Conservation (phyloP, 2,797 vertebrate species). For the Pangasius macronema region DNA sequence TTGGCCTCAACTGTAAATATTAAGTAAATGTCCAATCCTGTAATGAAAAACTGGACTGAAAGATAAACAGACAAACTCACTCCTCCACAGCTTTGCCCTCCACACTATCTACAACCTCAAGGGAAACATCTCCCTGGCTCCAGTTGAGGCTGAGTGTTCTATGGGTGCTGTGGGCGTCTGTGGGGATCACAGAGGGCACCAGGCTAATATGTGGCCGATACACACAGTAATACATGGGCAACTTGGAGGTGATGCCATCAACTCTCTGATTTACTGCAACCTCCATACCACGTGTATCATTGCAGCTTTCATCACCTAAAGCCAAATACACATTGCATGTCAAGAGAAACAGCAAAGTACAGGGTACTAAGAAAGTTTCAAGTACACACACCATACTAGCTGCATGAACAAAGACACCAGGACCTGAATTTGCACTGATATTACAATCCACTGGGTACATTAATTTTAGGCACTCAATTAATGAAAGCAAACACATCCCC, state of each 20-base stretch:
- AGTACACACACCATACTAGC: neutral
- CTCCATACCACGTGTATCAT: constrained; percentile 81
- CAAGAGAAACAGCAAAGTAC: constrained; percentile 16
- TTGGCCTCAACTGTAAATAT: neutral
- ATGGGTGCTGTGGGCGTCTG: constrained; percentile 53
- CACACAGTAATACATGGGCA: constrained; percentile 87
- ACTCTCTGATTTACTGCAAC: constrained; percentile 84
- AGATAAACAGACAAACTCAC: constrained; percentile 68
- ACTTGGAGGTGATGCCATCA: constrained; percentile 80
- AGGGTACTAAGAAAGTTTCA: neutral
- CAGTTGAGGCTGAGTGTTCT: constrained; percentile 83
- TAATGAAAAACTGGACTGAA: neutral
- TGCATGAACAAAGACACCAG: neutral
- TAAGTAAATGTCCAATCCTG: neutral
- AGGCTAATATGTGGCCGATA: constrained; percentile 82
- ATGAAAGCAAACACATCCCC: neutral
- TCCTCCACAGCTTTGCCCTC: constrained; percentile 82
- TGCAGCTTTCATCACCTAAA: constrained; percentile 80
- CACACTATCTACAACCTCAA: constrained; percentile 87
- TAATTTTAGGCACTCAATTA: constrained; percentile 21
- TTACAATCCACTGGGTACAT: neutral
- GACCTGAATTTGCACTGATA: neutral
- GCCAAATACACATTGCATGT: neutral
- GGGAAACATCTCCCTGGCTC: constrained; percentile 81
- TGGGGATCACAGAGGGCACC: constrained; percentile 70